These are phyloP conservation scores for Petrolisthes cinctipes DNA, from an alignment of 2,888 invertebrate genomes.

Conservation along the genomic window DNA sequence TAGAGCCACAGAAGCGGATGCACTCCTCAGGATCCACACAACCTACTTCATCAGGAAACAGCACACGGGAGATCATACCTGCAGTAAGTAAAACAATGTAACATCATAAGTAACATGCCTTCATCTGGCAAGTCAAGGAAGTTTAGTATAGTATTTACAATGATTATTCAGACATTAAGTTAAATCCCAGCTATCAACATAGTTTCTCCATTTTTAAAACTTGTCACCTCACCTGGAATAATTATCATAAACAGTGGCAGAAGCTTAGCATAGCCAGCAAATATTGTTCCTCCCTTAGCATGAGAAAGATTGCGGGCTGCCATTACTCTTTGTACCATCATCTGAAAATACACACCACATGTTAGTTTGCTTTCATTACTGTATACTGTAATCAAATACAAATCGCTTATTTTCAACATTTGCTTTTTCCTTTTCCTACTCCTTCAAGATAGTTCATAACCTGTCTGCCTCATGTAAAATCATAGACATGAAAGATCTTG, in stretches of 20 bases:
- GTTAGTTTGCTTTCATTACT: not conserved
- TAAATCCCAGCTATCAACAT: too few relatives aligned
- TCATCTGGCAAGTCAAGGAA: not conserved
- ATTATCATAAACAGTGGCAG: conserved; percentile 72
- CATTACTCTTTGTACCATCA: conserved; percentile 73
- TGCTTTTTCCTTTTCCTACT: too few relatives aligned
- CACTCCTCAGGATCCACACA: conserved; percentile 72
- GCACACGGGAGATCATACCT: conserved; percentile 73
- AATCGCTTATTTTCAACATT: not conserved
- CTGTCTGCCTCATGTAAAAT: too few relatives aligned
- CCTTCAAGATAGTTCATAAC: too few relatives aligned
- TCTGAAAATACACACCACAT: conserved; percentile 67
- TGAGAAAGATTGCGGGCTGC: conserved; percentile 73
- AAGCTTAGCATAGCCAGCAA: conserved; percentile 72
- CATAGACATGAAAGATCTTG: too few relatives aligned
- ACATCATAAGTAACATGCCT: not conserved
- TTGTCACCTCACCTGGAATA: conserved; percentile 68
- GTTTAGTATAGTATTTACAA: not conserved
- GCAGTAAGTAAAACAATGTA: conserved; percentile 2
- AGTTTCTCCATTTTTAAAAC: too few relatives aligned
- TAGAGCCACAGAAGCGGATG: conserved; percentile 70
- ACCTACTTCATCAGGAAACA: conserved; percentile 70
- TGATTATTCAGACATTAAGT: too few relatives aligned
- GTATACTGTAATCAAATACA: not conserved
- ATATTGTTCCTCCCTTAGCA: conserved; percentile 72